A percentile compares a stretch with the other conserved stretches of the same genome.
Evolutionary conservation across 92 coral and sea anemone species (phyloP).

Genomic region (Zoanthus solanderi): DNA sequence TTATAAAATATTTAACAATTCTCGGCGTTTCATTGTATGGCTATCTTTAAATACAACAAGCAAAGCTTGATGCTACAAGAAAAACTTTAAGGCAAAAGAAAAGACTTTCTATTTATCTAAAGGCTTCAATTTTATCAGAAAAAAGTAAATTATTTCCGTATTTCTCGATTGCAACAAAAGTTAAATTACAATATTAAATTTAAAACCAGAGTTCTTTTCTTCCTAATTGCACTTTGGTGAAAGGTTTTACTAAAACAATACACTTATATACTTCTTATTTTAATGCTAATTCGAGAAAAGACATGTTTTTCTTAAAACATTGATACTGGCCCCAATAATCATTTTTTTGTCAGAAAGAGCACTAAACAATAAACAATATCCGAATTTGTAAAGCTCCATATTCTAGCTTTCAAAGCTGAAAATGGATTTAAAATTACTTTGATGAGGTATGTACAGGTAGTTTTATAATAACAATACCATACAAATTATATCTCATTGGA

Average conservation of each 20-base stretch:
- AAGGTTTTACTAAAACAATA: neutral
- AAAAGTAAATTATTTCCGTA: neutral
- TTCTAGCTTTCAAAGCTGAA: neutral
- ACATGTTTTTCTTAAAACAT: neutral
- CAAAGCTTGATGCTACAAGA: slow-evolving; percentile 17
- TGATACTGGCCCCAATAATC: neutral
- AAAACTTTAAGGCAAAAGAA: neutral
- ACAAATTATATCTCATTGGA: neutral
- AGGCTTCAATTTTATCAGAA: slow-evolving; percentile 16
- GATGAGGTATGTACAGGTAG: neutral
- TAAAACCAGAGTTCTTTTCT: neutral
- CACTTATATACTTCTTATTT: neutral
- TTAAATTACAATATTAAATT: slow-evolving; percentile 2
- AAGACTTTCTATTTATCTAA: slow-evolving; percentile 9
- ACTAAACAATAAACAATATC: neutral
- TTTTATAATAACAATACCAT: slow-evolving; percentile 1
- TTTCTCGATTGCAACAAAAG: neutral
- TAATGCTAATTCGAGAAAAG: neutral
- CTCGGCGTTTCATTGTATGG: slow-evolving; percentile 26
- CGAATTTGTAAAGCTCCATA: neutral
- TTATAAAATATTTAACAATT: slow-evolving; percentile 39
- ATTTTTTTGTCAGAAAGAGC: neutral
- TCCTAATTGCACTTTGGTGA: slow-evolving; percentile 24
- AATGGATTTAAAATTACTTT: neutral
- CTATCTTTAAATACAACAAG: slow-evolving; percentile 33